These are phyloP conservation scores for Octopus bimaculoides DNA, from an alignment of 1,140 invertebrate species.

Conservation along the genomic window DNA sequence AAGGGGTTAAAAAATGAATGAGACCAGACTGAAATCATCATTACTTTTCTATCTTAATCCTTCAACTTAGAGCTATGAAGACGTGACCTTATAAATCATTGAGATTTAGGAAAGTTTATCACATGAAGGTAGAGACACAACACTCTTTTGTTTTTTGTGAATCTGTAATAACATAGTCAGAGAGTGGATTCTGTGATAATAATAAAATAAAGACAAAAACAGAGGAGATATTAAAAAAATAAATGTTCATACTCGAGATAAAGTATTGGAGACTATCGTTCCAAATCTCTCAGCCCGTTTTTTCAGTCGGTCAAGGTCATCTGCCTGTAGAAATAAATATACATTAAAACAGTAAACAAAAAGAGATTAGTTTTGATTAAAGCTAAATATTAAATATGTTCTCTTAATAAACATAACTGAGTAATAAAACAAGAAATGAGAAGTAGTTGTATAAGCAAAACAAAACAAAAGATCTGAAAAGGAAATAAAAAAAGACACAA, in stretches of 20 bases:
- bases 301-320: slow-evolving; percentile 35
- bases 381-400: neutral
- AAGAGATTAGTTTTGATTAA: neutral
- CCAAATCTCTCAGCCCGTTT: slow-evolving; percentile 45
- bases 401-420: neutral
- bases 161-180: neutral
- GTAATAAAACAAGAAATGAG: neutral
- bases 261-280: slow-evolving; percentile 26
- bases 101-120: slow-evolving; percentile 23
- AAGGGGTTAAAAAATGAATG: no score
- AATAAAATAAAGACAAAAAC: neutral
- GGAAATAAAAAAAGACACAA: no score
- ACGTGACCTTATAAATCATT: no score
- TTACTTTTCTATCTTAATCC: no score
- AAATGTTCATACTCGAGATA: slow-evolving; percentile 34
- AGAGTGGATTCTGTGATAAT: neutral
- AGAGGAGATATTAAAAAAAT: neutral
- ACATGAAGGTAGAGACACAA: no score
- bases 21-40: no score
- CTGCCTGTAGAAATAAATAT: slow-evolving; percentile 25
- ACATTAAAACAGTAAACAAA: neutral
- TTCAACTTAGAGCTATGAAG: no score
- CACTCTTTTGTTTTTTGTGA: slow-evolving; percentile 24
- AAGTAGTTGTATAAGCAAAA: no score
- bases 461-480: no score